Evolutionary conservation across 2,113 vertebrate genomes (phyloP).

Genomic region (Phaethornis superciliosus): DNA sequence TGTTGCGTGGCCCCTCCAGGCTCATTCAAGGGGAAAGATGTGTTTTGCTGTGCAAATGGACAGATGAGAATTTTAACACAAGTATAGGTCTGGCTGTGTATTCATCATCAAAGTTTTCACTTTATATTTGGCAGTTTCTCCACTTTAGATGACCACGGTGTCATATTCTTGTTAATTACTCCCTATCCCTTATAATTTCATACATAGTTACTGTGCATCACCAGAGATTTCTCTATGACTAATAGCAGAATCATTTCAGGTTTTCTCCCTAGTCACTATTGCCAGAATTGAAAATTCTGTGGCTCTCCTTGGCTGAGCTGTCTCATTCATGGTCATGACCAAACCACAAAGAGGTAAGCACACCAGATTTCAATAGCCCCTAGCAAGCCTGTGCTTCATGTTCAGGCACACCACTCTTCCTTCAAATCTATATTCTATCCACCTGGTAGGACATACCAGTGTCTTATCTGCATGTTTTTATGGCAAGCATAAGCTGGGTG

Average conservation of each 20-base stretch:
- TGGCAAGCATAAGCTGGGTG: not conserved
- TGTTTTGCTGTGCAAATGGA: not conserved
- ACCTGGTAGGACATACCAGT: not conserved
- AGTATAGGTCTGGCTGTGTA: not conserved
- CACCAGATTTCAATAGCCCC: not conserved
- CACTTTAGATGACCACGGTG: not conserved
- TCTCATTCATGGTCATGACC: not conserved
- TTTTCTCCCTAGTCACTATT: not conserved
- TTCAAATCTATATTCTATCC: not conserved
- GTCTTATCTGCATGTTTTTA: not conserved
- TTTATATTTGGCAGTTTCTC: not conserved
- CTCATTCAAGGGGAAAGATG: rapidly evolving
- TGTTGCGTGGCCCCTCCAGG: not conserved
- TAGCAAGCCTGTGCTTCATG: not conserved
- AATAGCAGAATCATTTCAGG: not conserved
- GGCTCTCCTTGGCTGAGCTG: not conserved
- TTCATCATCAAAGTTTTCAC: not conserved
- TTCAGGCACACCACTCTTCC: not conserved
- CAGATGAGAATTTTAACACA: not conserved
- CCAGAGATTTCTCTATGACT: not conserved
- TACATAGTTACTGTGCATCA: not conserved
- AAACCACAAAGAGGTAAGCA: not conserved
- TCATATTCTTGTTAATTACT: not conserved
- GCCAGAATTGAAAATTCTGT: not conserved
- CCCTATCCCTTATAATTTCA: not conserved